Conservation (phyloP, 2,888 invertebrate species). For the Leptopilina syphax region DNA sequence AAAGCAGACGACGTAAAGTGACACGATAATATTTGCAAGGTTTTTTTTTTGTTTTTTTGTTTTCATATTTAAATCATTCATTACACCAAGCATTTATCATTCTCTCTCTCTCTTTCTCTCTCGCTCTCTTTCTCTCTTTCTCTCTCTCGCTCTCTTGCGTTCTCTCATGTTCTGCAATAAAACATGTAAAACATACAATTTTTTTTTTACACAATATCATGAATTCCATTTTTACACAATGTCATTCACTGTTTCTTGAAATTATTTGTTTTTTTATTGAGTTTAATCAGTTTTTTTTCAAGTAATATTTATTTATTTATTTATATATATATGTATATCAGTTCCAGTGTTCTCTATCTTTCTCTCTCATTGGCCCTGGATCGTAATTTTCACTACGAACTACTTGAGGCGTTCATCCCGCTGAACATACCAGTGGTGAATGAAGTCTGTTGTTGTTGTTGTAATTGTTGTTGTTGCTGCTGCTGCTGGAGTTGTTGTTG, state of each 20-base stretch:
- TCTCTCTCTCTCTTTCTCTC: neutral
- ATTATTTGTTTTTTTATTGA: neutral
- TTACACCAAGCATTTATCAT: slow-evolving; percentile 24
- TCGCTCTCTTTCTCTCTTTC: neutral
- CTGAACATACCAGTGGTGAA: slow-evolving; percentile 83
- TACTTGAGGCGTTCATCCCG: slow-evolving; percentile 83
- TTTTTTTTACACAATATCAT: slow-evolving; percentile 40
- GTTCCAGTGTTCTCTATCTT: slow-evolving; percentile 36
- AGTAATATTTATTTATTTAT: slow-evolving; percentile 2
- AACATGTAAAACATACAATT: slow-evolving; percentile 41
- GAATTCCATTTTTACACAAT: slow-evolving; percentile 42
- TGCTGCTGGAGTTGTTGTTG: slow-evolving; percentile 78
- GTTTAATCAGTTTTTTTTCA: slow-evolving; percentile 25
- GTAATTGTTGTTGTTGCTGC: slow-evolving; percentile 78
- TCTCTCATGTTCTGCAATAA: slow-evolving; percentile 40
- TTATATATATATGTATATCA: slow-evolving; percentile 14
- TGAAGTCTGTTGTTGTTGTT: slow-evolving; percentile 77
- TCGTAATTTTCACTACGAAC: slow-evolving; percentile 81
- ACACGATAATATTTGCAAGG: slow-evolving; percentile 40
- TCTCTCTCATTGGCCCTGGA: slow-evolving; percentile 56
- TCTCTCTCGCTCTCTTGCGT: neutral
- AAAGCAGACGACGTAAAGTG: slow-evolving; percentile 42
- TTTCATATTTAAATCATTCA: slow-evolving; percentile 20
- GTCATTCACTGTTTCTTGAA: slow-evolving; percentile 22
- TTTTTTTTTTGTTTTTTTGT: slow-evolving; percentile 13